phyloP scores from a whole-genome alignment of 1,140 invertebrate species.

The Notospermus geniculatus region DNA sequence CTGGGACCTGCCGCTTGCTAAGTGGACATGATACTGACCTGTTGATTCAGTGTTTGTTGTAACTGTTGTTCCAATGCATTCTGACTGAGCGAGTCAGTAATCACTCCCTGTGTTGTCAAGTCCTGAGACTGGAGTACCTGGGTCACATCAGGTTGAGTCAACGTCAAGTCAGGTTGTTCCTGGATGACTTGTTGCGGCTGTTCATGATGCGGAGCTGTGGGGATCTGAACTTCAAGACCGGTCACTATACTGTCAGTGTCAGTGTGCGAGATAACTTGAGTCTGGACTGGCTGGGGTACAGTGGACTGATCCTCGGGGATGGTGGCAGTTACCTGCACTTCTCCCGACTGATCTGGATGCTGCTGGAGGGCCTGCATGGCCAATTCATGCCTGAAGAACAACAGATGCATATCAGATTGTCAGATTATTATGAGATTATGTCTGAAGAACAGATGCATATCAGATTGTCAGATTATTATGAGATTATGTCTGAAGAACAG shows the following conservation, averaged over 20 bases:
- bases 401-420: too few relatives aligned
- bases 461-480: too few relatives aligned
- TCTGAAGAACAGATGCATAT: constrained; percentile 6
- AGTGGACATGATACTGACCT: constrained; percentile 28
- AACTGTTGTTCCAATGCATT: constrained; percentile 6
- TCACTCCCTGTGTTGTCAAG: too few relatives aligned
- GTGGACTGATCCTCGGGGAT: too few relatives aligned
- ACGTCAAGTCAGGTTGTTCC: too few relatives aligned
- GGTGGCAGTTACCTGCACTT: background rate
- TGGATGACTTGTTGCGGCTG: constrained; percentile 13
- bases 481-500: background rate
- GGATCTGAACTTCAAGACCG: background rate
- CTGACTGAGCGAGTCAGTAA: background rate
- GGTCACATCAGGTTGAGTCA: too few relatives aligned
- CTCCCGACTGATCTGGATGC: constrained; percentile 13
- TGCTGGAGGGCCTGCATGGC: constrained; percentile 51
- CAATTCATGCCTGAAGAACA: constrained; percentile 59
- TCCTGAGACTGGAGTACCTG: too few relatives aligned
- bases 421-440: too few relatives aligned
- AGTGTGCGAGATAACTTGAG: too few relatives aligned
- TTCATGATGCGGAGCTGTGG: constrained; percentile 11
- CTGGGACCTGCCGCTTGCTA: too few relatives aligned
- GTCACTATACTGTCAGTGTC: too few relatives aligned
- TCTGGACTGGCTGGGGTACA: background rate
- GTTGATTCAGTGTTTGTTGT: constrained; percentile 41